phyloP scores from a whole-genome alignment of 2,113 vertebrate genomes.

The Sialia sialis region DNA sequence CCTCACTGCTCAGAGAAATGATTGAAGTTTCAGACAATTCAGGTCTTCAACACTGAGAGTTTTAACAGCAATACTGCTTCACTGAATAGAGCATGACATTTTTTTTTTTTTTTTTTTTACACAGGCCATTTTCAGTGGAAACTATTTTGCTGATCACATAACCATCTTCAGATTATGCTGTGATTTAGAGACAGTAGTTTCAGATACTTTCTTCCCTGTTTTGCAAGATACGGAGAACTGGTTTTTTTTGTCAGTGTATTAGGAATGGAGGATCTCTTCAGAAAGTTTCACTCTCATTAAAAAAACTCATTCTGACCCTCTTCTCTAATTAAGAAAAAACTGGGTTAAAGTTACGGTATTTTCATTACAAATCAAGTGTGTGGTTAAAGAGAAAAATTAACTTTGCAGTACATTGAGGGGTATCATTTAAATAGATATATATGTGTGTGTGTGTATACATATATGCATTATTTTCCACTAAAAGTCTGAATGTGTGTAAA shows the following conservation, averaged over 20 bases:
- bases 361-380: background rate
- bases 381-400: background rate
- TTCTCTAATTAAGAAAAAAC: background rate
- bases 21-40: background rate
- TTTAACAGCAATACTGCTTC: background rate
- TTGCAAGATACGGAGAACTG: background rate
- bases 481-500: background rate
- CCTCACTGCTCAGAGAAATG: background rate
- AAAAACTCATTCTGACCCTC: background rate
- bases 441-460: background rate
- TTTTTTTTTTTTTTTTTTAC: background rate
- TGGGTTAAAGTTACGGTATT: background rate
- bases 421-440: background rate
- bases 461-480: background rate
- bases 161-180: background rate
- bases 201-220: background rate
- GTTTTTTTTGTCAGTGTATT: background rate
- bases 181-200: background rate
- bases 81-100: background rate
- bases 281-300: background rate
- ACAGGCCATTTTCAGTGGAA: background rate
- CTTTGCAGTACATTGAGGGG: background rate
- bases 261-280: background rate
- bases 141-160: background rate
- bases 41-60: background rate